Base-by-base conservation (phyloP, 1,140 invertebrate species). In the Papilio machaon region DNA sequence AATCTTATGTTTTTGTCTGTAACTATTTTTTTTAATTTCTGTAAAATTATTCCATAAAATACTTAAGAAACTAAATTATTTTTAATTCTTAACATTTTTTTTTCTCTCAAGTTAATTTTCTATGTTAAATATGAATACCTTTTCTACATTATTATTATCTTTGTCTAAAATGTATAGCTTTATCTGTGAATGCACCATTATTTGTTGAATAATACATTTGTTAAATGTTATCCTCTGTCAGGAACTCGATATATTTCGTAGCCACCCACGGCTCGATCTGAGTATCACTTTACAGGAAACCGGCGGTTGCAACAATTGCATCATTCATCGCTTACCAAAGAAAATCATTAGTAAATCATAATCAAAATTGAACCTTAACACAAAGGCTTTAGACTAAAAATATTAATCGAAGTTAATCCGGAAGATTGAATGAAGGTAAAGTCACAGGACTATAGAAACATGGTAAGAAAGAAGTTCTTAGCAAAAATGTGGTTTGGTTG, bases 231-330 rank as follows among this genome's bases (percentile, higher is more conserved):
- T 86, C 82, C 82, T 81, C 84, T 81, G 82, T 86, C 84, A 85
- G 90, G 64, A 91, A 91, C 85, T 83, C 81, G 89, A 91, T 90
- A 89, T 82, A 86, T 83, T 85, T 85, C 49, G 85, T 79, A 90
- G 79, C 88, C 89, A 91, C 90, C 91, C 89, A 89, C 88, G 85
- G 85, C 80, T 87, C 85, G 86, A 88, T 88, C 81, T 79, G 23
- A 77, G 86, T 93, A 87, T 94, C 88, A 79, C 74, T 85, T 94
- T 93, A 92, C 93, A 92, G 92, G 91, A 94, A 93, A 89, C 86
- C 86, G 84, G 80, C 82, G 88, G 88, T 91, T 89, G 86, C 86
- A 85, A 88, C 88, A 88, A 91, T 88, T 89, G 87, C 86, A 80
- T 86, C 83, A 86, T 87, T 87, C 85, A 83, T 85, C 76, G 81